Evolutionary conservation across 2,888 invertebrate species (phyloP).

Genomic region (Nephrotoma flavescens): DNA sequence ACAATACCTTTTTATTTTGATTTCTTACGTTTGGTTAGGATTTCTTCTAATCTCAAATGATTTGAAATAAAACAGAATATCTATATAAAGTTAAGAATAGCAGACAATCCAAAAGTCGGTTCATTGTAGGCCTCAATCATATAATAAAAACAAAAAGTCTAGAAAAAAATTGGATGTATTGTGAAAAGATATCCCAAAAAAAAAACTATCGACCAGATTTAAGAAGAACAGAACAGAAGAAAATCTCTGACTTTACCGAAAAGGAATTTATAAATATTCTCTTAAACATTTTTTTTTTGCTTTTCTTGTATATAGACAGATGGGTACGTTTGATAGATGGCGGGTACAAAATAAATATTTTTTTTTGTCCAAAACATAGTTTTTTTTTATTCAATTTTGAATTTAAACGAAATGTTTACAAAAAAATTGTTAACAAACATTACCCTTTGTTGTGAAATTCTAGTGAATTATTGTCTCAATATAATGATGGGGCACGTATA

Average conservation of each 20-base stretch:
- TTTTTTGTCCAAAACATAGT: neutral
- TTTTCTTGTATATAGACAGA: conserved; percentile 2
- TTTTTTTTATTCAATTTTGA: neutral
- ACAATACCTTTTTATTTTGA: neutral
- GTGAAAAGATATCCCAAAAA: neutral
- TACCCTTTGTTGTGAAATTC: neutral
- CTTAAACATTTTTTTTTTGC: neutral
- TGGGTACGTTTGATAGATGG: conserved; percentile 6
- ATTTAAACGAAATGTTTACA: neutral
- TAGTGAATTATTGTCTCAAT: neutral
- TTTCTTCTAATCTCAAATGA: neutral
- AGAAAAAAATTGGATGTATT: neutral
- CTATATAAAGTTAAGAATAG: neutral
- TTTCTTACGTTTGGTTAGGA: neutral
- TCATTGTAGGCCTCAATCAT: neutral
- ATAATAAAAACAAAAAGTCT: neutral
- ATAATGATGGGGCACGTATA: neutral
- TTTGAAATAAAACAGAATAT: neutral
- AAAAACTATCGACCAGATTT: neutral
- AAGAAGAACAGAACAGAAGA: neutral
- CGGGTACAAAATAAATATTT: neutral
- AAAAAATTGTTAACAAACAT: neutral
- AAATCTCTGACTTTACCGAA: conserved; percentile 5
- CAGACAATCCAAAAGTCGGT: neutral
- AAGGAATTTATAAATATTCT: conserved; percentile 4